Percentiles rank a stretch among this genome's conserved stretches.
phyloP scores from a whole-genome alignment of 1,140 invertebrate genomes.

The Drosophila obscura region DNA sequence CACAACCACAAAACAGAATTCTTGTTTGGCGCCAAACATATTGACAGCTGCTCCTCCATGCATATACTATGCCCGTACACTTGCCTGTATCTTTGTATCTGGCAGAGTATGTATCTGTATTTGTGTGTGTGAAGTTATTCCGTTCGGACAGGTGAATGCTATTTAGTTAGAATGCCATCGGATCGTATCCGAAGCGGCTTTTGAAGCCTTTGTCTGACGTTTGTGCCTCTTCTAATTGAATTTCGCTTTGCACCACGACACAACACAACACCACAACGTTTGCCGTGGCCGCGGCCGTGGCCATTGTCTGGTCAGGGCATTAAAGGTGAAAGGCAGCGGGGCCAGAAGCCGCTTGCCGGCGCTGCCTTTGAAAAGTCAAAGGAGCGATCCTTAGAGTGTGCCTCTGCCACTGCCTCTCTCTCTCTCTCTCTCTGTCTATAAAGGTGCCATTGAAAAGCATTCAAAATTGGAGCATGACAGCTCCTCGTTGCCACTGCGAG shows the following conservation, averaged over 20 bases:
- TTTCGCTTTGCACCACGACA: conserved; percentile 45
- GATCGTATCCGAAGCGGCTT: conserved; percentile 27
- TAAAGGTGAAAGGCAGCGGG: conserved; percentile 41
- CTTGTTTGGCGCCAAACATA: conserved; percentile 79
- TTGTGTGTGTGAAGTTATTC: conserved; percentile 56
- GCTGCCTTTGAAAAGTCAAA: too few species aligned
- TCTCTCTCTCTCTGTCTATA: not conserved
- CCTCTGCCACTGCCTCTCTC: too few species aligned
- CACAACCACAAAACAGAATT: conserved; percentile 44
- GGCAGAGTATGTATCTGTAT: conserved; percentile 7
- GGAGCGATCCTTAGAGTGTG: too few species aligned
- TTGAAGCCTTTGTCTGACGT: conserved; percentile 31
- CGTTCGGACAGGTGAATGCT: conserved; percentile 72
- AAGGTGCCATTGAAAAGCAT: conserved; percentile 77
- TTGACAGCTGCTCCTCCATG: conserved; percentile 69
- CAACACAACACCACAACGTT: too few species aligned
- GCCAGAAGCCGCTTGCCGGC: conserved; percentile 1
- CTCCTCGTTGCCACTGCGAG: not conserved
- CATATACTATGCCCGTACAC: not conserved
- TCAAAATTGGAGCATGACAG: conserved; percentile 73
- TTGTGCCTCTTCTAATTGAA: conserved; percentile 72
- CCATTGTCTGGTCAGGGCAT: conserved; percentile 29
- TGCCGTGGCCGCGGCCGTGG: too few species aligned
- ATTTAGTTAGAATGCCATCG: conserved; percentile 74
- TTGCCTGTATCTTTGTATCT: conserved; percentile 34